Evolutionary conservation across 2,113 vertebrate genomes (phyloP), one percentile per base, ranked within the genome.

Genomic region (Tetraodon nigroviridis): DNA sequence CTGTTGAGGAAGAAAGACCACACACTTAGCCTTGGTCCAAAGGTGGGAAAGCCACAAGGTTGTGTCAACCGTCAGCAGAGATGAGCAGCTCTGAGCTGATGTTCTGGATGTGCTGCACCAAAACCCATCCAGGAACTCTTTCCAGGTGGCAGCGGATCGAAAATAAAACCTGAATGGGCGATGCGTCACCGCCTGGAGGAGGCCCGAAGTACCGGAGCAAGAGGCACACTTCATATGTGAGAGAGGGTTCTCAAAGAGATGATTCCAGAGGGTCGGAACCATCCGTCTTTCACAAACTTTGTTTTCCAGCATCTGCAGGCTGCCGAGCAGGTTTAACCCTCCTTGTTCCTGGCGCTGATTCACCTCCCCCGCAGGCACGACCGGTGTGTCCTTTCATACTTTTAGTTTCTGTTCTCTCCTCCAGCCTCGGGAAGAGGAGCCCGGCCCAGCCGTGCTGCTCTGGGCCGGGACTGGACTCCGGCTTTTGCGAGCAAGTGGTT

Each of bases 111-210:
- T 4, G 1, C 55, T 61, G 64, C 47, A 49, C 50, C 19, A 50
- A 58, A 52, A 68, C 44, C 58, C 51, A 64, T 29, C 40, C 52
- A 40, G 55, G 58, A 52, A 67, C n/a, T 20, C 37, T 51, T 58
- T 56, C 21, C 24, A 40, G 48, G 51, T 55, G 50, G 7, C 51
- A 46, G 58, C 64, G 66, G 59, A 53, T 52, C 24, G 55, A 20
- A 71, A 75, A 62, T 51, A 55, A 69, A 70, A 70, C 24, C 45
- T 77, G 27, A 67, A 65, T 42, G 55, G 51, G 60, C 22, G 41
- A 51, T 62, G 44, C 58, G 61, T 37, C 42, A 16, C 3, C 7
- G 64, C 59, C 58, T 53, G 56, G 57, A 76, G 75, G 57, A 78
- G 11, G 52, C 40, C 63, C 46, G 18, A 49, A 63, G 53, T 42